A percentile compares a stretch with the other conserved stretches of the same genome.
phyloP scores from a whole-genome alignment of 92 coral and sea anemone species.

The Zoanthus sociatus region DNA sequence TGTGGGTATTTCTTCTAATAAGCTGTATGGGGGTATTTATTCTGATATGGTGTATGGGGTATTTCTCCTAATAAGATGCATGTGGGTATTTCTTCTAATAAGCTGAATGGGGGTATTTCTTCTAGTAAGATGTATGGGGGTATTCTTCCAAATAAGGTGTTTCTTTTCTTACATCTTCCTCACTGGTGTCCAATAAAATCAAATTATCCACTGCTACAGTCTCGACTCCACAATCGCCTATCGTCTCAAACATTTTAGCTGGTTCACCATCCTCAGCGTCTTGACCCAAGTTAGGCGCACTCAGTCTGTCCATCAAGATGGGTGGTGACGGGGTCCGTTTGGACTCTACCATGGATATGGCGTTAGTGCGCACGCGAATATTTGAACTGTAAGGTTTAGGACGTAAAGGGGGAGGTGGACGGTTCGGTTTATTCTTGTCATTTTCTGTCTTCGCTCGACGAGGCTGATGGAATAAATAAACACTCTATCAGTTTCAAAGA shows the following conservation, averaged over 20 bases:
- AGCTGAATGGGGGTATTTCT: too few species aligned
- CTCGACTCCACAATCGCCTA: neutral
- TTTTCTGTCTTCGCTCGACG: constrained; percentile 59
- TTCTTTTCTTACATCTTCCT: constrained; percentile 29
- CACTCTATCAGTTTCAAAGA: neutral
- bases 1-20: too few species aligned
- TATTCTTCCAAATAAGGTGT: neutral
- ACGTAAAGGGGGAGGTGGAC: constrained; percentile 86
- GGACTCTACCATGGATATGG: constrained; percentile 65
- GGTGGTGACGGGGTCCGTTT: constrained; percentile 39
- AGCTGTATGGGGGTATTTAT: too few species aligned
- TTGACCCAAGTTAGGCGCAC: constrained; percentile 67
- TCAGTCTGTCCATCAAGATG: constrained; percentile 51
- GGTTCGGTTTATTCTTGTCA: constrained; percentile 56
- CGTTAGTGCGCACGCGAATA: constrained; percentile 72
- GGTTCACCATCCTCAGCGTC: constrained; percentile 6
- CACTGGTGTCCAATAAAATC: constrained; percentile 31
- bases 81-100: neutral
- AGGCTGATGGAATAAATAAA: neutral
- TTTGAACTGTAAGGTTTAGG: constrained; percentile 60
- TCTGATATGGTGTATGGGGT: too few species aligned
- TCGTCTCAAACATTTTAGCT: neutral
- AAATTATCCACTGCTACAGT: neutral
- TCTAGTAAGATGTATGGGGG: neutral
- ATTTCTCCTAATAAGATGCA: too few species aligned